Evolutionary conservation across 1,140 invertebrate species (phyloP), one percentile per base, ranked within the genome.

Genomic region (Harlomillsia oculata): DNA sequence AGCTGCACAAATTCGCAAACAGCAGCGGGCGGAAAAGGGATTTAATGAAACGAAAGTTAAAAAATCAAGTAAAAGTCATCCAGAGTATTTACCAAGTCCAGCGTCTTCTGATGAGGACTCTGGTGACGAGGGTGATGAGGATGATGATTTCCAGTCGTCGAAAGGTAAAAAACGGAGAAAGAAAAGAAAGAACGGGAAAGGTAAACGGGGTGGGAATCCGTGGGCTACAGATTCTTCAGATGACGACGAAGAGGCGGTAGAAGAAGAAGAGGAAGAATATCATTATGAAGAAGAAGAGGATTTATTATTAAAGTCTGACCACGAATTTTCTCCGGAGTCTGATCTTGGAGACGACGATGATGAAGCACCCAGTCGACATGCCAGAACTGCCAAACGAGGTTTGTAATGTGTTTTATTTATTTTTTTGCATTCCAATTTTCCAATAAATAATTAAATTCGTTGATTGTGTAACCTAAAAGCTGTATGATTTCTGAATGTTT

Each of bases 251-350:
- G 78, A 80, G 26, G 73, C 77, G 11, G 80, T 78, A 50, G 78
- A 81, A 57, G 80, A 76, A 53, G 80, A 76, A 45, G 70, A 75
- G 21, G 66, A 69, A n/a, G 56, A 70, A 23, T 63, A 71, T 39
- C 74, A 75, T 25, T 73, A 73, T 3, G 78, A 79, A 46, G 77
- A 76, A 5, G 76, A 77, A 11, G 69, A 80, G n/a, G 67, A 81
- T 1, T 56, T 70, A 1, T 82, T 84, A 28, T 84, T 85, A 16
- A 40, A 43, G 70, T 90, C 87, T 0, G 89, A 92, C 71, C 89
- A 93, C 66, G 89, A 92, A 71, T 93, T 93, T 70, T 91, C 87
- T 0, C 87, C 87, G 0, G 82, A 84, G 63, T 82, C 80, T 53
- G 81, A 84, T 67, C 67, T 70, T 29, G 57, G 82, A 16, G 82